phyloP scores from a whole-genome alignment of 2,888 invertebrate genomes.

The Pasiphila rectangulata region DNA sequence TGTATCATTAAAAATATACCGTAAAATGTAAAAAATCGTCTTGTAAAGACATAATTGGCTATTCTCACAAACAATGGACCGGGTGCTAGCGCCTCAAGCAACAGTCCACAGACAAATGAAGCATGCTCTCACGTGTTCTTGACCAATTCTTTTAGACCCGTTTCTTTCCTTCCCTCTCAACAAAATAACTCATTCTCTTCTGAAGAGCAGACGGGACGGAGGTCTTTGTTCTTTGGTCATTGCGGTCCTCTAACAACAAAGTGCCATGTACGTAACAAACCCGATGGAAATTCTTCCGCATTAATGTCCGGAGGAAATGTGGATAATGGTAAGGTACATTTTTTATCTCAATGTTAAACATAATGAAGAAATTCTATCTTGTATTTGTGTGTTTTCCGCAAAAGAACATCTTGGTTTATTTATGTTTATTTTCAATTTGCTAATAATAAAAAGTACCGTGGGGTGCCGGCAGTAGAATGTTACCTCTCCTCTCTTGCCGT shows the following conservation, averaged over 20 bases:
- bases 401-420: too few species aligned
- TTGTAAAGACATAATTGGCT: constrained; percentile 70
- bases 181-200: constrained; percentile 13
- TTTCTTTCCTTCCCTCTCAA: constrained; percentile 20
- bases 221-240: constrained; percentile 41
- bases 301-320: constrained; percentile 47
- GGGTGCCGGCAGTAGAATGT: too few species aligned
- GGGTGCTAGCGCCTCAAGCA: constrained; percentile 64
- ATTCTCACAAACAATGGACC: constrained; percentile 67
- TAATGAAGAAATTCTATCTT: constrained; percentile 24
- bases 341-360: constrained; percentile 17
- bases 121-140: constrained; percentile 63
- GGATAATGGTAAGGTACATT: constrained; percentile 31
- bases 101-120: constrained; percentile 58
- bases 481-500: too few species aligned
- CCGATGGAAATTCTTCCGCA: constrained; percentile 53
- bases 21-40: constrained; percentile 57
- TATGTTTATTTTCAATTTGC: too few species aligned
- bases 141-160: constrained; percentile 47
- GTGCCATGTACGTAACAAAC: constrained; percentile 56
- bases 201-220: constrained; percentile 16
- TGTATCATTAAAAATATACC: constrained; percentile 33
- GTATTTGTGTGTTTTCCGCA: constrained; percentile 10
- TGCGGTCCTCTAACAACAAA: constrained; percentile 51
- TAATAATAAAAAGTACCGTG: too few species aligned